phyloP scores from a whole-genome alignment of 2,797 vertebrate genomes.

The Perodicticus potto region DNA sequence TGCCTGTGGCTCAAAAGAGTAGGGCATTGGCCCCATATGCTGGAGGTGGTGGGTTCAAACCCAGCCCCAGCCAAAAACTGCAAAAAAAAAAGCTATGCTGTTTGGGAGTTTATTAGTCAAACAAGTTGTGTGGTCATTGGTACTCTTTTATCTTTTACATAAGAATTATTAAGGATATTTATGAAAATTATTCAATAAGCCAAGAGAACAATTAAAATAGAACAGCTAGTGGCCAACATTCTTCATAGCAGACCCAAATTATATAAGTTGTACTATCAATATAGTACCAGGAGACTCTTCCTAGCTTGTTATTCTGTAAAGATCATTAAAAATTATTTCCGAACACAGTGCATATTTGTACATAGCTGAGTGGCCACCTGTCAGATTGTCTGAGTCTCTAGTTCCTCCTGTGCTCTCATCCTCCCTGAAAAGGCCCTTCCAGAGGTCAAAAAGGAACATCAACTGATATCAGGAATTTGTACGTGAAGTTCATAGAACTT shows the following conservation, averaged over 20 bases:
- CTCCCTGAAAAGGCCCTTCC: not conserved
- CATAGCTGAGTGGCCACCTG: not conserved
- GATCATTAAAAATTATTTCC: not conserved
- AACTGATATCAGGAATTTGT: not conserved
- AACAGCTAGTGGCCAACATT: not conserved
- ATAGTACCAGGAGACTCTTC: not conserved
- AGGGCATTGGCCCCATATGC: too few species aligned
- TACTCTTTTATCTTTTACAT: slow-evolving; percentile 1
- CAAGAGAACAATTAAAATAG: slow-evolving; percentile 25
- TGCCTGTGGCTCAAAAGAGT: too few species aligned
- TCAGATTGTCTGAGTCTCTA: not conserved
- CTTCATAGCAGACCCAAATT: not conserved
- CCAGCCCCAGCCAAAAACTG: too few species aligned
- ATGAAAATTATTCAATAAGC: not conserved
- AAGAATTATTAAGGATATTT: slow-evolving; percentile 19
- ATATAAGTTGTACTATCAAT: not conserved
- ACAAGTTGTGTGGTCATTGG: not conserved
- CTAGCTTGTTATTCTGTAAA: not conserved
- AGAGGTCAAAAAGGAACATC: not conserved
- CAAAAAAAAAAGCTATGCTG: not conserved
- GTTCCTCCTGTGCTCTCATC: not conserved
- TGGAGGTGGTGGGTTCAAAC: too few species aligned
- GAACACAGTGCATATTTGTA: not conserved
- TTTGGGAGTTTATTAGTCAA: slow-evolving; percentile 19
- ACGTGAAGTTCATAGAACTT: not conserved